Base-by-base conservation (phyloP, 1,140 invertebrate species). In the Micrasema minimum region DNA sequence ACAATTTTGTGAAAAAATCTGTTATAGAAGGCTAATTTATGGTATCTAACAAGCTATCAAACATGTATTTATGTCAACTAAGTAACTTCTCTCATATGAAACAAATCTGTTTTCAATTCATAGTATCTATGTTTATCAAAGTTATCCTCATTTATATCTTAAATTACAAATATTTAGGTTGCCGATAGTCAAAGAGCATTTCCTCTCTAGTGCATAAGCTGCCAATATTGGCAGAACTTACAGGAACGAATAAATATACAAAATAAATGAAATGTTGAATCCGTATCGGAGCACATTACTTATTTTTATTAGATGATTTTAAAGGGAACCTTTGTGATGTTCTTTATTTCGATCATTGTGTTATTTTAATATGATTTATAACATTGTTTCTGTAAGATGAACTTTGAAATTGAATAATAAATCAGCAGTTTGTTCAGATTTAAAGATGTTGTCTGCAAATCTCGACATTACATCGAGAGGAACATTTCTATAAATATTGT, bases 401-500 rank as follows among this genome's bases (percentile, higher is more conserved):
- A 31, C 26, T 31, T 31, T 31, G 2, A 31, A 31, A 31, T 7
- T 31, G 7, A 31, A 31, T 9, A 46, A 46, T 16, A 46, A 46
- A 16, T 12, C 43, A 14, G 43, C 43, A 46, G 11, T 46, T 5
- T 16, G 23, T 35, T 14, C 7, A n/a, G 2, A 53, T 53, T 53
- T 31, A 31, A 3, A 31, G 23, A n/a, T 53, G 14, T 53, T 20
- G n/a, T n/a, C 37, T 59, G 10, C 7, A 16, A 38, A 18, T 31
- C 55, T 59, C 37, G 37, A 59, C 16, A 59, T 20, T 59, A 16
- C 55, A 26, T 59, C 55, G 55, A 18, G 55, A 41, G 55, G 55
- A 51, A 59, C 37, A 20, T 59, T 59, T 59, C 35, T 38, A 59
- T 38, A 38, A 38, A 59, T 14, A 38, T 38, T 59, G 41, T 62